These are phyloP conservation scores for Pectinophora gossypiella DNA, from an alignment of 1,140 invertebrate genomes.

Conservation along the genomic window DNA sequence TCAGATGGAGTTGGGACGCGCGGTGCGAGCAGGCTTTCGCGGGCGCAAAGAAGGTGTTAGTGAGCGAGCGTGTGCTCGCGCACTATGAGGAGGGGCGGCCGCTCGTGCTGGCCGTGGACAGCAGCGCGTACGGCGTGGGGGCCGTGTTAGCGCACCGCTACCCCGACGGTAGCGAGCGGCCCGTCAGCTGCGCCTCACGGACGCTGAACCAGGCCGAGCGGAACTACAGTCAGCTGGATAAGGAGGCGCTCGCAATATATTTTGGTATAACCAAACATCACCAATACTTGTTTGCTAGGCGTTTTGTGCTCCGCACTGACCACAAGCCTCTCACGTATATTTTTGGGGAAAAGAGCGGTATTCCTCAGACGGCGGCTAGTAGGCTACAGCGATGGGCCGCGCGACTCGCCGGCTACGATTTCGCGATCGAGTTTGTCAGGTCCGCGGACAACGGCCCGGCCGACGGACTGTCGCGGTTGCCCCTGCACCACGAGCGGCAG, in stretches of 20 bases:
- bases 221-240: background rate
- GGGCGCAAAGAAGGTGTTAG: background rate
- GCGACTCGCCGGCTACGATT: background rate
- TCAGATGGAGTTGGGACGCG: background rate
- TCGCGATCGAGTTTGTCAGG: background rate
- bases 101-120: background rate
- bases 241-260: background rate
- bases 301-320: background rate
- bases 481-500: background rate
- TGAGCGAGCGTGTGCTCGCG: background rate
- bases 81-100: background rate
- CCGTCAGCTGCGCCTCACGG: background rate
- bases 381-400: background rate
- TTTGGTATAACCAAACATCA: background rate
- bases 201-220: background rate
- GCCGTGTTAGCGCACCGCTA: conserved; percentile 1
- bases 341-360: background rate
- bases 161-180: background rate
- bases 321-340: background rate
- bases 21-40: background rate
- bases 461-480: conserved; percentile 16
- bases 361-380: background rate
- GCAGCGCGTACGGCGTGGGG: background rate
- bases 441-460: background rate
- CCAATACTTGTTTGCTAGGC: background rate